A percentile compares a stretch with the other conserved stretches of the same genome.
Conservation (phyloP, 2,113 vertebrate species). For the Uria aalge region DNA sequence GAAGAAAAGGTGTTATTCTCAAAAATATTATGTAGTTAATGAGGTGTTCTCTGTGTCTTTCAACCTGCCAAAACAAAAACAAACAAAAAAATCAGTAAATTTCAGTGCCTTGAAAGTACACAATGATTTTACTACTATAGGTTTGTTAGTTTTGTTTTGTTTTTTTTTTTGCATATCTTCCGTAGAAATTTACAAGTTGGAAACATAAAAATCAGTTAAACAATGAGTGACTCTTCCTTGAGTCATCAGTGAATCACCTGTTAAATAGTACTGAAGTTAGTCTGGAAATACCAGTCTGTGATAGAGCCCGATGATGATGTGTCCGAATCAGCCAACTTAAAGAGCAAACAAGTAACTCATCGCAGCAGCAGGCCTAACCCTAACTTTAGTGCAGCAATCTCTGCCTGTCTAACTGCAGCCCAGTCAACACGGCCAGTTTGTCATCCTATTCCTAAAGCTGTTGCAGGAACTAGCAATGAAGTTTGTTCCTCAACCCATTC, state of each 20-base stretch:
- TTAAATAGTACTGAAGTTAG: not conserved
- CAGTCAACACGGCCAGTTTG: not conserved
- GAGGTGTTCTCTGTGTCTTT: constrained; percentile 93
- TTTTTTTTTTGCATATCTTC: not conserved
- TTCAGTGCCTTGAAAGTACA: constrained; percentile 2
- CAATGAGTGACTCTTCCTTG: not conserved
- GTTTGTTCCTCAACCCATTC: not conserved
- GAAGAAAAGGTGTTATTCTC: constrained; percentile 98
- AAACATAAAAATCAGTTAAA: not conserved
- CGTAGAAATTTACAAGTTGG: not conserved
- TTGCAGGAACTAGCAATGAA: not conserved
- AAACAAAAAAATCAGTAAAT: not conserved
- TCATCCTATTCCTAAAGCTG: not conserved
- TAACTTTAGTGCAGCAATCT: not conserved
- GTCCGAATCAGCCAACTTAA: not conserved
- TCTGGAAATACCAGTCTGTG: not conserved
- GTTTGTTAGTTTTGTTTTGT: not conserved
- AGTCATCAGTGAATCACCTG: not conserved
- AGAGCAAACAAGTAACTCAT: not conserved
- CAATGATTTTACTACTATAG: not conserved
- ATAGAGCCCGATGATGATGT: not conserved
- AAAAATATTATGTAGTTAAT: constrained; percentile 99
- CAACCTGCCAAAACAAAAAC: constrained; percentile 80
- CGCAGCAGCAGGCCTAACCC: not conserved
- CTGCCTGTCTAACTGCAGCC: not conserved